Evolutionary conservation across 2,113 vertebrate genomes (phyloP), one percentile per base, ranked within the genome.

Genomic region (Melanerpes aurifrons): DNA sequence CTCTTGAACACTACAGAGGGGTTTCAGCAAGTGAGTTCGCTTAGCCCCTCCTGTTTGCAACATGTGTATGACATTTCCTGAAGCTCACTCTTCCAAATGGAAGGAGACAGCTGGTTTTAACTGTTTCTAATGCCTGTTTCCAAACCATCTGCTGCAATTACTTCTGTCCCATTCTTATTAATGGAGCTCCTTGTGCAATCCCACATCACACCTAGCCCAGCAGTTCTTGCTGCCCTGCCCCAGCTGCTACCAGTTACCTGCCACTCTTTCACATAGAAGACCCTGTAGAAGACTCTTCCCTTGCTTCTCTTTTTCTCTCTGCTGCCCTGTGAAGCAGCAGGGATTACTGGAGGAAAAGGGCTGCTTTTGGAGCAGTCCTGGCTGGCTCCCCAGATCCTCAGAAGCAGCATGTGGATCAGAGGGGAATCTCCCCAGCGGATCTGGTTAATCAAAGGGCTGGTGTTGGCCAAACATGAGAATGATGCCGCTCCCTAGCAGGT

Each of bases 171-270:
- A 70, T 91, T 85, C 81, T 75, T 21, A 5, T 14, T 92, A 56
- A 29, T 40, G 63, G 63, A 29, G 29, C 68, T 80, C 78, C 75
- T 95, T 91, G 87, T 71, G 93, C 85, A 91, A 95, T 43, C 47
- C 28, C 63, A 21, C 3, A 21, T 89, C 79, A 73, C 59, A n/a
- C 75, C 75, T 66, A 24, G 14, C 78, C 85, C 75, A 80, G 72
- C 66, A 89, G 84, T 62, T 78, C 80, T 56, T 0, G 0, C 73
- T 81, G 90, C 74, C 85, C 66, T 92, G 77, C 89, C 82, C 82
- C 58, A 40, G 3, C 32, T 73, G 17, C 57, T 87, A 15, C 35
- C 19, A n/a, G 59, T 70, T 74, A 74, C 50, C 92, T 82, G 53
- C 68, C 25, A 40, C 24, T 31, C 74, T 76, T 85, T 31, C 48